These are phyloP conservation scores for Pangasianodon gigas DNA, from an alignment of 2,113 vertebrate species.

Conservation along the genomic window DNA sequence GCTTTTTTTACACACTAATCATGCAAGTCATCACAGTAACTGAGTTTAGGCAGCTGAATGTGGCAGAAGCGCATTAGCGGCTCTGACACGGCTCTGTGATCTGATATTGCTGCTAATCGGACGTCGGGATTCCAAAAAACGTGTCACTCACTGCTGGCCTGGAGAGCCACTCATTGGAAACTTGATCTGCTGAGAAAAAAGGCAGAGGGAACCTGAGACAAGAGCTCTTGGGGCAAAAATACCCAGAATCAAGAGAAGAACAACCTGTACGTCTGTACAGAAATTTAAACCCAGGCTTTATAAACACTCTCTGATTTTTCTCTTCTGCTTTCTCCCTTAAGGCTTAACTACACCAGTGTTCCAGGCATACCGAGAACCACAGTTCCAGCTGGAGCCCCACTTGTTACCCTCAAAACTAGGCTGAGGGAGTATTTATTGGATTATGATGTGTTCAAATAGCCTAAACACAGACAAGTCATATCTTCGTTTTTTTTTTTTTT, in stretches of 20 bases:
- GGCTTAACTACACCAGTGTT: not conserved
- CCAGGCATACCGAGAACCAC: not conserved
- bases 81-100: constrained; percentile 40
- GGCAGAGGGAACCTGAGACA: constrained; percentile 1
- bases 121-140: constrained; percentile 30
- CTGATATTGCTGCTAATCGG: constrained; percentile 45
- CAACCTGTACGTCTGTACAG: not conserved
- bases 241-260: constrained; percentile 1
- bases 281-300: constrained; percentile 17
- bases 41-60: constrained; percentile 58
- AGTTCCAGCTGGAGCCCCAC: not conserved
- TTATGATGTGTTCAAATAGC: not conserved
- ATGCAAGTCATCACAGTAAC: constrained; percentile 61
- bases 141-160: constrained; percentile 32
- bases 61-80: constrained; percentile 49
- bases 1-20: constrained; percentile 56
- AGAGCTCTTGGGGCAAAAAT: not conserved
- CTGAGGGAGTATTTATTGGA: not conserved
- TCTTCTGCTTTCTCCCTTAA: constrained; percentile 2
- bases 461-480: not conserved
- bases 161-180: constrained; percentile 40
- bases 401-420: not conserved
- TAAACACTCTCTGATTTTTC: constrained; percentile 3
- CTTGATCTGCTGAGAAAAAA: constrained; percentile 47
- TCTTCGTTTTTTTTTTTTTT: not conserved